Percentiles rank a stretch among this genome's conserved stretches.
phyloP scores from a whole-genome alignment of 2,888 invertebrate genomes.

The Lagria hirta region DNA sequence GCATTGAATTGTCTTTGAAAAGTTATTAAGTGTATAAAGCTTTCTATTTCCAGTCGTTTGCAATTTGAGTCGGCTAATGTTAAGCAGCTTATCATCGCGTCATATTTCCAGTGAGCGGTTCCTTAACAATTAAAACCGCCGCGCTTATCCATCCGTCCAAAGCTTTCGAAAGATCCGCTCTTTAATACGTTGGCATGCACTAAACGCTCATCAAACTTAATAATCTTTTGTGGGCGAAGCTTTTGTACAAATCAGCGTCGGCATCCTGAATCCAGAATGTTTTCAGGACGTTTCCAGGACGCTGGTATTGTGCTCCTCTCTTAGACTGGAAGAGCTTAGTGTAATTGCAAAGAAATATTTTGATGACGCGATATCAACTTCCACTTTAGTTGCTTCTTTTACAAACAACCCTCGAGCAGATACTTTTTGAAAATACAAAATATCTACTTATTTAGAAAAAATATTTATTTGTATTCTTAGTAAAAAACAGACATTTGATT shows the following conservation, averaged over 20 bases:
- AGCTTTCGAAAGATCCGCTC: constrained; percentile 29
- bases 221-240: constrained; percentile 54
- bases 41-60: constrained; percentile 21
- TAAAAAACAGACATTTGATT: too few species aligned
- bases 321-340: constrained; percentile 40
- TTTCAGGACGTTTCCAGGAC: constrained; percentile 31
- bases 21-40: constrained; percentile 49
- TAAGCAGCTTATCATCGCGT: constrained; percentile 49
- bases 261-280: too few species aligned
- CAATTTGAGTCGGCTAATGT: constrained; percentile 38
- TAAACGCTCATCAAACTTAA: constrained; percentile 54
- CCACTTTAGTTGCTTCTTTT: constrained; percentile 15
- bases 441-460: too few species aligned
- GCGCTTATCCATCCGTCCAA: constrained; percentile 37
- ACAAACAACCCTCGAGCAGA: constrained; percentile 2
- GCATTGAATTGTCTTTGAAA: constrained; percentile 46
- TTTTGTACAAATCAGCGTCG: constrained; percentile 45
- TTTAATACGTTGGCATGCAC: constrained; percentile 44
- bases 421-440: too few species aligned
- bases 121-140: constrained; percentile 46
- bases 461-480: too few species aligned
- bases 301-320: constrained; percentile 34
- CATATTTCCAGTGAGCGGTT: constrained; percentile 42
- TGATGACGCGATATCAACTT: constrained; percentile 21
- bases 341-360: constrained; percentile 41